These are phyloP conservation scores for Dromas ardeola DNA, from an alignment of 2,113 vertebrate species.

Conservation along the genomic window DNA sequence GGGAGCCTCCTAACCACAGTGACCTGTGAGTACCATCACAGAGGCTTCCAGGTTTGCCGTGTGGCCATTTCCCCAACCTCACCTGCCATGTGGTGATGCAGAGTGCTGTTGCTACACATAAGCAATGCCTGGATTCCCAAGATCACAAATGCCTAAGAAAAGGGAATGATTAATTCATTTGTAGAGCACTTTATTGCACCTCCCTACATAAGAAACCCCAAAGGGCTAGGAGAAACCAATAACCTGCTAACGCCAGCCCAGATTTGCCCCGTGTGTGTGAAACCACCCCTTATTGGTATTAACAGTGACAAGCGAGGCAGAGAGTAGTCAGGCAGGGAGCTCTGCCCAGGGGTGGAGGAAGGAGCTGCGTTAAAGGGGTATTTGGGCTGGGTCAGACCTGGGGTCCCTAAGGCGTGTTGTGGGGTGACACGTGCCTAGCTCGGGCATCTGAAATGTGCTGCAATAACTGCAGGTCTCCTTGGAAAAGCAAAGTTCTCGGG, in stretches of 20 bases:
- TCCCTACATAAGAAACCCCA: neutral
- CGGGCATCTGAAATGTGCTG: rapidly evolving
- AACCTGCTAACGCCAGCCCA: neutral
- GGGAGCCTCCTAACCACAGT: neutral
- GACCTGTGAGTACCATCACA: neutral
- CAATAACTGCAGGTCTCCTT: neutral
- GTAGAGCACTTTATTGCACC: rapidly evolving
- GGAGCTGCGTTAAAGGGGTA: neutral
- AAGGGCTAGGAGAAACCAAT: neutral
- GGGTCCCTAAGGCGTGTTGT: neutral
- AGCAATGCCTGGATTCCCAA: neutral
- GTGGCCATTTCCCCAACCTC: neutral
- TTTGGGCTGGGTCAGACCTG: neutral
- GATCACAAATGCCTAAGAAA: neutral
- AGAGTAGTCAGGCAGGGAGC: too few relatives aligned
- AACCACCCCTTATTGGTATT: rapidly evolving
- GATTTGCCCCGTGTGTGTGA: rapidly evolving
- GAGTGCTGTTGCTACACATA: neutral
- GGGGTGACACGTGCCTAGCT: rapidly evolving
- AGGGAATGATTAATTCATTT: neutral
- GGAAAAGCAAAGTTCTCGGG: neutral
- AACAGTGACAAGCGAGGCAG: neutral
- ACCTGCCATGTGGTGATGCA: rapidly evolving
- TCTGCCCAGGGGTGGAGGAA: neutral
- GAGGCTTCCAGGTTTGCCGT: neutral